Percentiles rank a stretch among this genome's conserved stretches.
Conservation (phyloP, 2,113 vertebrate species). For the Xyliphius kryptos region DNA sequence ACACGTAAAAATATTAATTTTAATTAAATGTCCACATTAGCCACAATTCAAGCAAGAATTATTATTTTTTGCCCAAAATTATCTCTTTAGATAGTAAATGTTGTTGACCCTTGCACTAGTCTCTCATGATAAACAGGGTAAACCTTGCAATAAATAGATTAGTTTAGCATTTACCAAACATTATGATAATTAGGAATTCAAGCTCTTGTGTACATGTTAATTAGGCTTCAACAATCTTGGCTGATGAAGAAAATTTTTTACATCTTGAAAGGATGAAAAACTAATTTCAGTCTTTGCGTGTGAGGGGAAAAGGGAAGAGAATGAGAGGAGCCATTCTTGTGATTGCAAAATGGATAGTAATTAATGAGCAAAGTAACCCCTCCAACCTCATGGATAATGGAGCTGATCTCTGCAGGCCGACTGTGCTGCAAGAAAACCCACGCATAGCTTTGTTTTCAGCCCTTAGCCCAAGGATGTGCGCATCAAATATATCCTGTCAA, state of each 20-base stretch:
- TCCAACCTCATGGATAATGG: conserved; percentile 40
- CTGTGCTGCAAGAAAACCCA: conserved; percentile 26
- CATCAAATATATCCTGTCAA: conserved; percentile 20
- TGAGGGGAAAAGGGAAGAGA: conserved; percentile 1
- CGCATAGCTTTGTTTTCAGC: conserved; percentile 29
- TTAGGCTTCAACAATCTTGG: neutral
- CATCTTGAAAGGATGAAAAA: neutral
- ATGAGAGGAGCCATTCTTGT: conserved; percentile 32
- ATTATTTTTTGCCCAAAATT: too few relatives aligned
- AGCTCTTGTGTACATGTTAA: neutral
- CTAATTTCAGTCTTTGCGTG: neutral
- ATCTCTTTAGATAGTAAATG: too few relatives aligned
- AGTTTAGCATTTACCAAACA: neutral
- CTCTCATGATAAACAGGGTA: neutral
- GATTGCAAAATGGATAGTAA: conserved; percentile 47
- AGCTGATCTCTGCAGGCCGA: conserved; percentile 28
- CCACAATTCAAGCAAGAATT: too few relatives aligned
- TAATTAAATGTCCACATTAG: too few relatives aligned
- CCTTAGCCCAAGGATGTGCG: conserved; percentile 31
- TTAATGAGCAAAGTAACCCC: conserved; percentile 47
- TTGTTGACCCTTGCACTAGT: too few relatives aligned
- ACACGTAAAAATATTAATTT: too few relatives aligned
- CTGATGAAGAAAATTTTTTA: neutral
- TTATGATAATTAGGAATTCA: neutral
- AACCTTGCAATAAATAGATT: neutral